These are phyloP conservation scores for Acleris laterana DNA, from an alignment of 2,888 invertebrate species.

Conservation along the genomic window DNA sequence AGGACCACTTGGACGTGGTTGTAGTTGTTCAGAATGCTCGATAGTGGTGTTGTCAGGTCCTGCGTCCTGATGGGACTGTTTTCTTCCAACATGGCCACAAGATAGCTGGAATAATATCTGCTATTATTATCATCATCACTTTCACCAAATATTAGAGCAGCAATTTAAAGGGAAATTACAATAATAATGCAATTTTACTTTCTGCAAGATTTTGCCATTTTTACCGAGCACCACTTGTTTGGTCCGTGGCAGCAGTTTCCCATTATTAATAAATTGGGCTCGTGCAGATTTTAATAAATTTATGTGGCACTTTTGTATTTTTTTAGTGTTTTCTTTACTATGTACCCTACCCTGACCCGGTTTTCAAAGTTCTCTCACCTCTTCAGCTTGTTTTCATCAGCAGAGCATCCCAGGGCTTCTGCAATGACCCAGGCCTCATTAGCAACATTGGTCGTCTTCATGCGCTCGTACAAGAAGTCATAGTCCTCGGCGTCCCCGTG, in stretches of 20 bases:
- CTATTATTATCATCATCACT: background rate
- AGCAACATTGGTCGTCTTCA: slow-evolving; percentile 81
- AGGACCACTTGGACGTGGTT: slow-evolving; percentile 82
- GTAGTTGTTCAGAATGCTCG: slow-evolving; percentile 78
- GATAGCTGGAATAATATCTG: slow-evolving; percentile 55
- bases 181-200: too few relatives aligned
- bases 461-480: slow-evolving; percentile 86
- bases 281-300: too few relatives aligned
- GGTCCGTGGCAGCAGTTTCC: too few relatives aligned
- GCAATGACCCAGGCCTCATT: slow-evolving; percentile 86
- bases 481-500: slow-evolving; percentile 85
- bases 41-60: slow-evolving; percentile 72
- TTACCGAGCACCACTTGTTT: too few relatives aligned
- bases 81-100: slow-evolving; percentile 63
- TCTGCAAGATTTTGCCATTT: too few relatives aligned
- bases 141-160: background rate
- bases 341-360: background rate
- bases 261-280: too few relatives aligned
- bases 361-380: slow-evolving; percentile 62
- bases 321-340: too few relatives aligned
- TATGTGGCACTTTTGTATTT: too few relatives aligned
- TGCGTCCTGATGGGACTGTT: slow-evolving; percentile 69
- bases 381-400: slow-evolving; percentile 76
- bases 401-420: slow-evolving; percentile 85
- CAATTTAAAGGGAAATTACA: too few relatives aligned